Base-by-base conservation (phyloP, 2,113 vertebrate genomes). In the Ploceus nigricollis region DNA sequence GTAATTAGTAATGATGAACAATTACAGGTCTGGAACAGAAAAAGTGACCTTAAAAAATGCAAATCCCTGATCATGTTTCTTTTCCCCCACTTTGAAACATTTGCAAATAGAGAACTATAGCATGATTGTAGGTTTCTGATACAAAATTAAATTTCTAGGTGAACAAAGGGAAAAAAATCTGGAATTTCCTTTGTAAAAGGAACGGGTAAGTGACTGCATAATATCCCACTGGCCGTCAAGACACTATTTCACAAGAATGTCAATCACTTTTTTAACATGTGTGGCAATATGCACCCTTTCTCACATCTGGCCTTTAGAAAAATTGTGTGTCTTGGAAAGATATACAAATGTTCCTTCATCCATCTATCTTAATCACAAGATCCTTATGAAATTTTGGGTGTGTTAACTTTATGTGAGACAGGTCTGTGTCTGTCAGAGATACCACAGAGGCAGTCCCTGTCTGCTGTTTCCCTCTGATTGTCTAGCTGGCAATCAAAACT, bases 1-100 rank as follows among this genome's bases (percentile, higher is more conserved):
- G 61, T 68, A 95, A 94, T 96, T 95, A 93, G 69, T 39, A 82
- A 82, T 61, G 92, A 82, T 82, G 87, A 93, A 92, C 78, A 91
- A 76, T 90, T 95, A 79, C 57, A 93, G 51, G 57, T 82, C 57
- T 82, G 44, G 40, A 96, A 87, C 27, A 94, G 84, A 87, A 94
- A 87, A 87, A 30, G 48, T 91, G 69, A 77, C 47, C 81, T 94
- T 35, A 87, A 65, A 94, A 93, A 93, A 89, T 40, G 48, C 56
- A 89, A 89, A 84, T 93, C 16, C 64, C n/a, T 0, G 0, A 75
- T 68, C 24, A 23, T 33, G 44, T 5, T 48, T 57, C 12, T 28
- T 35, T 4, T 21, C 9, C 28, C 31, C 20, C 9, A 54, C 0
- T 47, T 40, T 83, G 61, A 89, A 77, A 70, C 47, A 91, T n/a